phyloP scores from a whole-genome alignment of 2,888 invertebrate species.

The Pachydiplax longipennis region DNA sequence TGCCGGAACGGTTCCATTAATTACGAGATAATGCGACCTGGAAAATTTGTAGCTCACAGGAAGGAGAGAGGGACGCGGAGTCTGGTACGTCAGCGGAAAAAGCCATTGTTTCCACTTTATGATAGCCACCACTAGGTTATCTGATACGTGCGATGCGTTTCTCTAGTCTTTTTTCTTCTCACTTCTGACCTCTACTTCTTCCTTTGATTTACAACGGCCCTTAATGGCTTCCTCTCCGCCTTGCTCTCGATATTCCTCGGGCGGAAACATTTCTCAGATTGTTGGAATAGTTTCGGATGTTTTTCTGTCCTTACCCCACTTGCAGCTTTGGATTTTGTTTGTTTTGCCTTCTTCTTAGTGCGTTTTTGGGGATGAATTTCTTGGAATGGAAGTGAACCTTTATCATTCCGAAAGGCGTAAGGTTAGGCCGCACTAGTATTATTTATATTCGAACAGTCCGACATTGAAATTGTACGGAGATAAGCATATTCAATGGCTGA shows the following conservation, averaged over 20 bases:
- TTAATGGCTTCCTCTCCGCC: not conserved
- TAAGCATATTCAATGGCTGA: too few species aligned
- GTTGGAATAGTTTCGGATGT: too few species aligned
- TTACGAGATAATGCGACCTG: not conserved
- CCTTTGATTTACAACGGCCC: not conserved
- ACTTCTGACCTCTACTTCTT: not conserved
- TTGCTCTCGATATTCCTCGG: not conserved
- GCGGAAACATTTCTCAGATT: too few species aligned
- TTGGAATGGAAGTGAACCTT: too few species aligned
- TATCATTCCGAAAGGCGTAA: too few species aligned
- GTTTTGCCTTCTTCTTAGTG: too few species aligned
- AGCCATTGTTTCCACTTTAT: conserved; percentile 1
- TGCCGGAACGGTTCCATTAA: not conserved
- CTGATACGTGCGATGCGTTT: not conserved
- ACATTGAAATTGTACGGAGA: too few species aligned
- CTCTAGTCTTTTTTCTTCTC: not conserved
- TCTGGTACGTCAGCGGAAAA: not conserved
- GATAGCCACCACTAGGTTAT: not conserved
- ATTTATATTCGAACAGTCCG: too few species aligned
- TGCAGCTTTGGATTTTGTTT: too few species aligned
- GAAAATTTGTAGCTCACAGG: not conserved
- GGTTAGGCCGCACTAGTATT: too few species aligned
- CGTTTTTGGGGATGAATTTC: too few species aligned
- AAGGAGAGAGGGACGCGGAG: not conserved
- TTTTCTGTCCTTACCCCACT: too few species aligned